phyloP scores from a whole-genome alignment of 2,888 invertebrate genomes.

The Melanargia galathea region DNA sequence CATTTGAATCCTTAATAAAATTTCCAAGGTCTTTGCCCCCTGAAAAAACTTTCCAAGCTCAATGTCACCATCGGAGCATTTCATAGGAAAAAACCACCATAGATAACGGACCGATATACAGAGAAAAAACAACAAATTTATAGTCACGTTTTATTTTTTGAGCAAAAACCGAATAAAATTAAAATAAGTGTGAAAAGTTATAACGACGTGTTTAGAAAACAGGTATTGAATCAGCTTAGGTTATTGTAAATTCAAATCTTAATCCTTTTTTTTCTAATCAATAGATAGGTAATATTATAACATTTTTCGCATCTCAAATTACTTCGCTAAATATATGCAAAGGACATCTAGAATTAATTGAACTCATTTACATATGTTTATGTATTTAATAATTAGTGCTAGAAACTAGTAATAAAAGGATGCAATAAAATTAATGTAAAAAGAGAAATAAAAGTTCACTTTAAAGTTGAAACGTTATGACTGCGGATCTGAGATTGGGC shows the following conservation, averaged over 20 bases:
- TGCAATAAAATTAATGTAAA: not conserved
- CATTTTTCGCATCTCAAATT: conserved; percentile 5
- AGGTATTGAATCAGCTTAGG: not conserved
- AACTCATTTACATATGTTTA: not conserved
- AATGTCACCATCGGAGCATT: not conserved
- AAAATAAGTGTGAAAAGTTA: not conserved
- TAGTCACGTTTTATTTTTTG: not conserved
- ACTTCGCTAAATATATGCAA: conserved; percentile 4
- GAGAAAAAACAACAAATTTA: not conserved
- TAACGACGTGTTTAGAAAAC: not conserved
- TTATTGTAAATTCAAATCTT: not conserved
- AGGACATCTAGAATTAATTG: not conserved
- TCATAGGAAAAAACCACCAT: not conserved
- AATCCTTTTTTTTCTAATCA: conserved; percentile 6
- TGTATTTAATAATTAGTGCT: conserved; percentile 3
- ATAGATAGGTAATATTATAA: no score
- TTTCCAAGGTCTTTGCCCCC: no score
- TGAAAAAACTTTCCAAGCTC: no score
- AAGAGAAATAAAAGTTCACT: not conserved
- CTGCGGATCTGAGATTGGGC: no score
- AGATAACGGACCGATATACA: not conserved
- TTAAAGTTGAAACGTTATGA: no score
- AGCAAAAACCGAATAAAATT: not conserved
- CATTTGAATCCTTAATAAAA: no score
- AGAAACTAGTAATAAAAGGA: not conserved